phyloP scores from a whole-genome alignment of 2,113 vertebrate species.

The Phalacrocorax brasilianus region DNA sequence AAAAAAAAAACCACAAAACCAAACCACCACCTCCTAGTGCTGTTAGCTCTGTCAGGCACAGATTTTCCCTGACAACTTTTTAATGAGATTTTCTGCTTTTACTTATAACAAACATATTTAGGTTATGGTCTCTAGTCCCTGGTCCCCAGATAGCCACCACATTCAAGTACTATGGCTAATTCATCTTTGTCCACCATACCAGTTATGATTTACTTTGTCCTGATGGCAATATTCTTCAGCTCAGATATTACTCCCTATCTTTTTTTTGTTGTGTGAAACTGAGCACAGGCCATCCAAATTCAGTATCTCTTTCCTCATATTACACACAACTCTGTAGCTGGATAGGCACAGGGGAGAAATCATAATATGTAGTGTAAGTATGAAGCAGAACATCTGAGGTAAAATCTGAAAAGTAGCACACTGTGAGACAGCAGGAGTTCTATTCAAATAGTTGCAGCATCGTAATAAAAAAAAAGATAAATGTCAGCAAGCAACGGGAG shows the following conservation, averaged over 20 bases:
- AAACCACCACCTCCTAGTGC: background rate
- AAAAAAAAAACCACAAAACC: background rate
- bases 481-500: background rate
- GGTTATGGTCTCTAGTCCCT: background rate
- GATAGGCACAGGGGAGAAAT: background rate
- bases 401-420: background rate
- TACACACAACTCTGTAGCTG: background rate
- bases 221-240: background rate
- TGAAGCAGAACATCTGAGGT: background rate
- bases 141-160: background rate
- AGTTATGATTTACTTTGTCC: background rate
- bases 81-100: background rate
- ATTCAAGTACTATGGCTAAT: background rate
- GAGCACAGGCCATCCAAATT: background rate
- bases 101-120: background rate
- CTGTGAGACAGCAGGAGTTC: background rate
- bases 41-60: background rate
- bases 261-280: background rate
- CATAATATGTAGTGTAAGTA: background rate
- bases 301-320: background rate
- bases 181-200: background rate
- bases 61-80: background rate
- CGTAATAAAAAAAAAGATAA: background rate
- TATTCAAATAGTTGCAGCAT: background rate
- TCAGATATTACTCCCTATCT: background rate